phyloP scores from a whole-genome alignment of 2,113 vertebrate genomes.

The Brienomyrus longianalis region DNA sequence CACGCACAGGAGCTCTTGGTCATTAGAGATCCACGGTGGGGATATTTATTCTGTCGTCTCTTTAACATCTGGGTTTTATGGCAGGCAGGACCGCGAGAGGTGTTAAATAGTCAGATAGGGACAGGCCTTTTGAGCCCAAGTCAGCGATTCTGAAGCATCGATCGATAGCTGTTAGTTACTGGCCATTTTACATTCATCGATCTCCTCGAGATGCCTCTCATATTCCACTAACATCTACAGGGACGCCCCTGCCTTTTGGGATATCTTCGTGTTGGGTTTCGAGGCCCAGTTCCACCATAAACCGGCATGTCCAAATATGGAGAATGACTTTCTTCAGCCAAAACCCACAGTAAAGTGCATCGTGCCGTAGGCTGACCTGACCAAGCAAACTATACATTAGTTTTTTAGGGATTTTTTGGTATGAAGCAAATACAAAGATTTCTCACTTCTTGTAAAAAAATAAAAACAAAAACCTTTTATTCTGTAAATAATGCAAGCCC shows the following conservation, averaged over 20 bases:
- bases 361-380: not conserved
- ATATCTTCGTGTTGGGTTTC: not conserved
- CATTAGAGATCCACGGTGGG: not conserved
- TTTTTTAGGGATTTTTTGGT: not conserved
- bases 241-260: not conserved
- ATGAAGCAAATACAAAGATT: not conserved
- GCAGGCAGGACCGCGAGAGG: slow-evolving; percentile 45
- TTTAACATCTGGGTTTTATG: slow-evolving; percentile 38
- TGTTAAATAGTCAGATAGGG: slow-evolving; percentile 49
- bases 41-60: slow-evolving; percentile 24
- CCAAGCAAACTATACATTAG: not conserved
- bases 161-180: slow-evolving; percentile 57
- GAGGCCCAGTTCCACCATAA: not conserved
- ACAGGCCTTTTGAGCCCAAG: slow-evolving; percentile 50
- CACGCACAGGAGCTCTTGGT: not conserved
- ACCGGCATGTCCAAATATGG: not conserved
- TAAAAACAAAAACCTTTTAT: not conserved
- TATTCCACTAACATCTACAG: not conserved
- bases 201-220: slow-evolving; percentile 24
- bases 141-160: slow-evolving; percentile 51
- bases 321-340: not conserved
- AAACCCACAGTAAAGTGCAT: not conserved
- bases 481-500: not conserved
- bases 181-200: slow-evolving; percentile 53
- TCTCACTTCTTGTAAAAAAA: not conserved